These are phyloP conservation scores for Myioborus melanocephalus DNA, from an alignment of 2,797 vertebrate genomes.

Conservation along the genomic window DNA sequence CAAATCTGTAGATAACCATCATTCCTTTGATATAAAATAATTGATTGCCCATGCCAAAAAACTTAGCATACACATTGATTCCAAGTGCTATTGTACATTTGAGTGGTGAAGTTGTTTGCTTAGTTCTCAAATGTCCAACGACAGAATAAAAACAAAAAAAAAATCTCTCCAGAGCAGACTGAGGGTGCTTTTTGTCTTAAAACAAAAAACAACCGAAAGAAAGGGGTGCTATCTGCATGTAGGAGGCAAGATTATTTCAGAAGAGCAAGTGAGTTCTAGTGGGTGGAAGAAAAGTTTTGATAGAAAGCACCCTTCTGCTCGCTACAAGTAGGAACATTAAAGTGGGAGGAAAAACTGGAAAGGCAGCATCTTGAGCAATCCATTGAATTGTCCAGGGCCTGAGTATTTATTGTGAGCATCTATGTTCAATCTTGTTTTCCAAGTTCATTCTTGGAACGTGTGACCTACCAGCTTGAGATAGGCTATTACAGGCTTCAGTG, in stretches of 20 bases:
- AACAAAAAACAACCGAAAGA: not conserved
- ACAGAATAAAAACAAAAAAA: not conserved
- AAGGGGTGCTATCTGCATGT: not conserved
- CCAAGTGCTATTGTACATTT: not conserved
- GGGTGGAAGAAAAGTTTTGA: not conserved
- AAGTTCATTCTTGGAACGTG: not conserved
- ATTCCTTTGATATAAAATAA: not conserved
- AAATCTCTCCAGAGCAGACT: not conserved
- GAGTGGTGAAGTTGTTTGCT: not conserved
- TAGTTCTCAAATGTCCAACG: not conserved
- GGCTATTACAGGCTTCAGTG: not conserved
- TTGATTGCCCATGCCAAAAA: not conserved
- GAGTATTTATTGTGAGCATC: not conserved
- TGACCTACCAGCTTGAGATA: not conserved
- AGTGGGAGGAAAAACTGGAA: not conserved
- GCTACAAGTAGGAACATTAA: not conserved
- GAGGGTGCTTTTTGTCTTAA: not conserved
- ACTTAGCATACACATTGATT: not conserved
- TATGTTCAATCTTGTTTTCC: fast-evolving
- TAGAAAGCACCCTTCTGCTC: not conserved
- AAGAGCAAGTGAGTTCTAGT: not conserved
- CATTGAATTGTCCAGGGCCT: not conserved
- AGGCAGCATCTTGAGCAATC: not conserved
- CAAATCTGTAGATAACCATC: not conserved
- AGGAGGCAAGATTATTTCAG: not conserved